Evolutionary conservation across 2,888 invertebrate genomes (phyloP).

Genomic region (Himalopsyche tibetana): DNA sequence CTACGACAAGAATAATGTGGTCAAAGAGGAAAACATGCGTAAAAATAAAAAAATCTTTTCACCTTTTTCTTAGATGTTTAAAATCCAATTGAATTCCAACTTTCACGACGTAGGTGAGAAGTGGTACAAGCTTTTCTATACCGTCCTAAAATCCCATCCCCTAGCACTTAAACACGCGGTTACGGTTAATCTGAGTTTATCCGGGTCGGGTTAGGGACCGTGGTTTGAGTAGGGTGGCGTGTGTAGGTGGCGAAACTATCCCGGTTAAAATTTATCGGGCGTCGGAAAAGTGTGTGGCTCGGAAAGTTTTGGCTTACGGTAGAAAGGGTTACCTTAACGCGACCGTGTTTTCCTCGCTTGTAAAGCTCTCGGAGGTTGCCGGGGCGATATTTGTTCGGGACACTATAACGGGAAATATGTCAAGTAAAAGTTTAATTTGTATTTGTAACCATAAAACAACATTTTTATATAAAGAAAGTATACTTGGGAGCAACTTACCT

Average conservation of each 20-base stretch:
- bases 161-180: conserved; percentile 34
- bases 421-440: too few species aligned
- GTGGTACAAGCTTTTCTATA: conserved; percentile 10
- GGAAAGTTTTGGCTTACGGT: conserved; percentile 22
- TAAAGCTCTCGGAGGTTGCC: not conserved
- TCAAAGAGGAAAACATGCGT: too few species aligned
- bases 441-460: too few species aligned
- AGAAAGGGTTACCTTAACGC: conserved; percentile 31
- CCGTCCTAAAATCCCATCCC: not conserved
- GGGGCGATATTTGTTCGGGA: not conserved
- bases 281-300: conserved; percentile 36
- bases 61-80: not conserved
- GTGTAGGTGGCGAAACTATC: conserved; percentile 36
- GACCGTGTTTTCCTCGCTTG: conserved; percentile 24
- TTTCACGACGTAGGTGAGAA: conserved; percentile 16
- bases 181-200: conserved; percentile 42
- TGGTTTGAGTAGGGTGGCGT: conserved; percentile 17
- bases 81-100: not conserved
- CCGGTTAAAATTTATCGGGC: conserved; percentile 43
- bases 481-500: too few species aligned
- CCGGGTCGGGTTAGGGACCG: conserved; percentile 32
- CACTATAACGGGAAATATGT: too few species aligned
- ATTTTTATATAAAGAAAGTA: too few species aligned
- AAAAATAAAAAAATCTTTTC: too few species aligned
- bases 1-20: too few species aligned